Evolutionary conservation across 2,797 vertebrate species (phyloP), one percentile per base, ranked within the genome.

Genomic region (Xenentodon cancila): DNA sequence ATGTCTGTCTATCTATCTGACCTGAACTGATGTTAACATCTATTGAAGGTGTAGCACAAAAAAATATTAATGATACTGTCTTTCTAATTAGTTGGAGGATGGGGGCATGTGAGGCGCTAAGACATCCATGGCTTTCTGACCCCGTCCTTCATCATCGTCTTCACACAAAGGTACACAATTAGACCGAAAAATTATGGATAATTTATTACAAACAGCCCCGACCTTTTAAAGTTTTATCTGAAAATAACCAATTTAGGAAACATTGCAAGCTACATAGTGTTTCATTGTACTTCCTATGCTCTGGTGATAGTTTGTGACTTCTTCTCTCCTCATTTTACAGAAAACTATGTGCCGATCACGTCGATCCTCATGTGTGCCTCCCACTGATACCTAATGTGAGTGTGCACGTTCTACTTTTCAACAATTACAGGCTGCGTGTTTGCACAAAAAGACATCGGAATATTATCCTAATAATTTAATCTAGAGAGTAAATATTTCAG

Each of bases 71-170:
- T 13, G 7, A 7, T 8, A 4, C 13, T 75, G 21, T 79, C 30
- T 66, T 51, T 51, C 20, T 68, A 42, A 86, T 75, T 79, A 99
- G 98, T 46, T 99, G 98, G 97, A 95, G 98, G 86, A 96, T 98
- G 87, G 96, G 96, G 42, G 96, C 98, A 40, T 86, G 92, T 16
- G 95, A 97, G 88, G 92, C 97, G 17, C 87, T 99, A 77, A 97
- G 92, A 80, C 97, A 99, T 73, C 94, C 95, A 1, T 99, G 98
- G 98, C 80, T 99, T 18, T 95, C 96, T 70, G 93, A 97, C 79
- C 84, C 93, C 59, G 88, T 64, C 51, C 94, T 99, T 71, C 98
- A 97, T 88, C 90, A 87, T 80, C 93, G 74, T 68, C 95, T 99
- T 55, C 67, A 81, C 8, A 69, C 89, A 68, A 92, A 96, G 96